phyloP scores from a whole-genome alignment of 2,797 vertebrate species.

The Mormyrops boulengeri region DNA sequence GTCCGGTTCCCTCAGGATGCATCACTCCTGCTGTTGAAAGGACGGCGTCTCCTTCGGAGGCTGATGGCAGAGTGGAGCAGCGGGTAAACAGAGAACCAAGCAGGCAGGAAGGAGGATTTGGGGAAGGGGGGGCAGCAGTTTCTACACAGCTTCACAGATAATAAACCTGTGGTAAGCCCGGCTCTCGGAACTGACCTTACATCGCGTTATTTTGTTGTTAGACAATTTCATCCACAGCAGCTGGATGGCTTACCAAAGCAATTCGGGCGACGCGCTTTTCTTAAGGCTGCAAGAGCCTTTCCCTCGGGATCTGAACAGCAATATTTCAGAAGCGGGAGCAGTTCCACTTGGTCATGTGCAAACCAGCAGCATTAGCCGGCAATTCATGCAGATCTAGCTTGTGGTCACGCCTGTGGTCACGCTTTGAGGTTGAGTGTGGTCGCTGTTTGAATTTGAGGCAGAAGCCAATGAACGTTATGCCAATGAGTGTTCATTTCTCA shows the following conservation, averaged over 20 bases:
- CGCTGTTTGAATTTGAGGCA: neutral
- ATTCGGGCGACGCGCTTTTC: neutral
- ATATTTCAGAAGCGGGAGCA: neutral
- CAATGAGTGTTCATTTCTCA: neutral
- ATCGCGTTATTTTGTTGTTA: neutral
- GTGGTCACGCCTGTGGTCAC: neutral
- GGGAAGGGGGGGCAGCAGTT: neutral
- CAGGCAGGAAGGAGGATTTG: slow-evolving; percentile 9
- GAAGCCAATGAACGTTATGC: neutral
- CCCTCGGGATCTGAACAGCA: neutral
- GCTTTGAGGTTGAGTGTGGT: neutral
- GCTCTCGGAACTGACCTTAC: neutral
- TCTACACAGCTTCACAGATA: neutral
- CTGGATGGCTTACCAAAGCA: slow-evolving; percentile 6
- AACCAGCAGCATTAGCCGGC: neutral
- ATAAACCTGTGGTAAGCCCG: neutral
- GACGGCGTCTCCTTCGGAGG: slow-evolving; percentile 35
- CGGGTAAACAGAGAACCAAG: slow-evolving; percentile 16
- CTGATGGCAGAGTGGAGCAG: neutral
- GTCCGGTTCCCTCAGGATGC: slow-evolving; percentile 33
- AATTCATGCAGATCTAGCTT: neutral
- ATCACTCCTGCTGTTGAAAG: slow-evolving; percentile 37
- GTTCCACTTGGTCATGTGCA: neutral
- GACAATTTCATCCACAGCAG: neutral
- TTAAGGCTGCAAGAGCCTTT: neutral